Conservation (phyloP, 2,888 invertebrate genomes). For the Eutolmus rufibarbis region DNA sequence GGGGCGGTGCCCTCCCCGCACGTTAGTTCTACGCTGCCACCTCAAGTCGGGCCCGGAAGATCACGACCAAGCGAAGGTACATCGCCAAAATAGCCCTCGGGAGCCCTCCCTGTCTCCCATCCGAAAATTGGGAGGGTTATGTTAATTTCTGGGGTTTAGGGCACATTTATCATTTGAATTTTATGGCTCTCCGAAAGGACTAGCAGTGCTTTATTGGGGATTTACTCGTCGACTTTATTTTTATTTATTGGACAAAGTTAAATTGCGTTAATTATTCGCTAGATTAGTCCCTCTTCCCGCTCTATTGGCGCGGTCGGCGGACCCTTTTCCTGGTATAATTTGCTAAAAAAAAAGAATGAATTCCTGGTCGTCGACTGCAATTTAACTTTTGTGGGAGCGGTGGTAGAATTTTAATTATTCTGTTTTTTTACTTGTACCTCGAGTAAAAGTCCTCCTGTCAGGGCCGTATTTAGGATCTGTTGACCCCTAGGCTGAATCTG, state of each 20-base stretch:
- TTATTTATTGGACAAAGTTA: constrained; percentile 42
- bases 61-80: constrained; percentile 13
- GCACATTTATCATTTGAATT: constrained; percentile 43
- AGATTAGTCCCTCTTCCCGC: constrained; percentile 27
- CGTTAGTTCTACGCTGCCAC: constrained; percentile 10
- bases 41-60: neutral
- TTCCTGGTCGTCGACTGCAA: neutral
- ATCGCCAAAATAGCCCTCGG: neutral
- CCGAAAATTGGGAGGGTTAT: neutral
- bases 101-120: too few relatives aligned
- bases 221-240: constrained; percentile 32
- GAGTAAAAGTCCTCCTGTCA: too few relatives aligned
- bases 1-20: neutral
- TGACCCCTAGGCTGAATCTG: too few relatives aligned
- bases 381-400: neutral
- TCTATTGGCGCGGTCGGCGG: neutral
- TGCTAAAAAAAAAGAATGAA: neutral
- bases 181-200: constrained; percentile 3
- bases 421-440: neutral
- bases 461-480: too few relatives aligned
- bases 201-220: constrained; percentile 11
- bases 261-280: constrained; percentile 46
- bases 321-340: neutral
- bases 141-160: constrained; percentile 20
- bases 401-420: neutral